Evolutionary conservation across 2,113 vertebrate species (phyloP).

Genomic region (Sceloporus undulatus): DNA sequence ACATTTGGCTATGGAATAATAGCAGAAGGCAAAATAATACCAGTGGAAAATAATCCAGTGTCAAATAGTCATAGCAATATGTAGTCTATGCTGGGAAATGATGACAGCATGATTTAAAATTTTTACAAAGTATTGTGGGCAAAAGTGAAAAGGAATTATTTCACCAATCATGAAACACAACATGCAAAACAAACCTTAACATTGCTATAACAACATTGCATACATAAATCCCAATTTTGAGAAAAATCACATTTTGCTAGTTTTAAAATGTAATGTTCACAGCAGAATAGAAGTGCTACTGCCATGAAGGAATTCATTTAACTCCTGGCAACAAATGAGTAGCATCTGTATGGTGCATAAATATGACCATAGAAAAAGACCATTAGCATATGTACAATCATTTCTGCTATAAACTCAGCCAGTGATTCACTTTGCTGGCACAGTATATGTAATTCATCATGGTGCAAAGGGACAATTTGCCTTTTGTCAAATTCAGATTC

Average conservation of each 20-base stretch:
- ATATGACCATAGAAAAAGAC: neutral
- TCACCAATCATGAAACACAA: neutral
- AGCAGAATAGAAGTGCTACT: neutral
- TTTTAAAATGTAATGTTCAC: neutral
- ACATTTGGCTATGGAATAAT: no score
- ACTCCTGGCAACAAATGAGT: neutral
- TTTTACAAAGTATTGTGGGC: no score
- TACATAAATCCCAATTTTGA: neutral
- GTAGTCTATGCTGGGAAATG: no score
- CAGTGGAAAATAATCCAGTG: no score
- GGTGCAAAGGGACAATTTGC: constrained; percentile 19
- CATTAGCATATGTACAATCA: neutral
- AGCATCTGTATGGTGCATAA: neutral
- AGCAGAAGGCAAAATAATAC: no score
- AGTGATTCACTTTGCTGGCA: constrained; percentile 14
- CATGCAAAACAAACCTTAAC: neutral
- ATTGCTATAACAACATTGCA: neutral
- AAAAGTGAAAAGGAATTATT: no score
- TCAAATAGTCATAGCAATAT: no score
- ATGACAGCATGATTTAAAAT: no score
- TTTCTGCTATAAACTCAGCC: neutral
- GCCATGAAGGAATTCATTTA: neutral
- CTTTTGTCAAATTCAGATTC: neutral
- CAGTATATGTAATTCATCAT: constrained; percentile 37
- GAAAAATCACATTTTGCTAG: neutral